Evolutionary conservation across 2,113 vertebrate species (phyloP).

Genomic region (Cyphomyrus plagiostoma): DNA sequence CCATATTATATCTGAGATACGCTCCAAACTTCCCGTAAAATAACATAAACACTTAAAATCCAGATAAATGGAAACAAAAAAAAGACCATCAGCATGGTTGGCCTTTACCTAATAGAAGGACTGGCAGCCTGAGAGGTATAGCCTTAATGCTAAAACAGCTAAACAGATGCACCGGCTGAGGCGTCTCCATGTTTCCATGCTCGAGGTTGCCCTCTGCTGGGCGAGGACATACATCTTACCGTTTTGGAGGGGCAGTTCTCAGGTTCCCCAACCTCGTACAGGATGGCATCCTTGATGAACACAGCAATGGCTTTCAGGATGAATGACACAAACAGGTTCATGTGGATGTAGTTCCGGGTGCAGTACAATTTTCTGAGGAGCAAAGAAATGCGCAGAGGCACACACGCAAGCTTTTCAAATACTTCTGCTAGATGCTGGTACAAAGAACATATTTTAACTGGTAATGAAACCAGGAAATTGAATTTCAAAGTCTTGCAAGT

Average conservation of each 20-base stretch:
- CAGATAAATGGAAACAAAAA: not conserved
- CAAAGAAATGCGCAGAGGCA: not conserved
- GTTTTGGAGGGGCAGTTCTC: conserved; percentile 73
- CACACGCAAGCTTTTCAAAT: not conserved
- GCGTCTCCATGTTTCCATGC: not conserved
- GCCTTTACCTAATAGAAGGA: not conserved
- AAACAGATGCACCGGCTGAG: not conserved
- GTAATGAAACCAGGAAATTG: not conserved
- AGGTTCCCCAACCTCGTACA: conserved; percentile 70
- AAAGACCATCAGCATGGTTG: not conserved
- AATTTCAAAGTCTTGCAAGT: not conserved
- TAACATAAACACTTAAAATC: not conserved
- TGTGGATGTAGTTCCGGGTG: conserved; percentile 91
- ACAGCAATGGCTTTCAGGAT: conserved; percentile 85
- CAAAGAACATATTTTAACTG: not conserved
- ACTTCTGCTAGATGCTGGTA: not conserved
- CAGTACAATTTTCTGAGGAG: conserved; percentile 84
- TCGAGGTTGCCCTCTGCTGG: not conserved
- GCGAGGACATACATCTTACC: conserved; percentile 57
- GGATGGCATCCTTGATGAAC: conserved; percentile 82
- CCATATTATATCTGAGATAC: not conserved
- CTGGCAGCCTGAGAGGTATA: not conserved
- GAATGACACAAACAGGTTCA: conserved; percentile 88
- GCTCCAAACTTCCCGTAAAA: not conserved
- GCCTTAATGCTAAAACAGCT: not conserved